Base-by-base conservation (phyloP, 2,113 vertebrate species). In the Brachyhypopomus occidentalis region DNA sequence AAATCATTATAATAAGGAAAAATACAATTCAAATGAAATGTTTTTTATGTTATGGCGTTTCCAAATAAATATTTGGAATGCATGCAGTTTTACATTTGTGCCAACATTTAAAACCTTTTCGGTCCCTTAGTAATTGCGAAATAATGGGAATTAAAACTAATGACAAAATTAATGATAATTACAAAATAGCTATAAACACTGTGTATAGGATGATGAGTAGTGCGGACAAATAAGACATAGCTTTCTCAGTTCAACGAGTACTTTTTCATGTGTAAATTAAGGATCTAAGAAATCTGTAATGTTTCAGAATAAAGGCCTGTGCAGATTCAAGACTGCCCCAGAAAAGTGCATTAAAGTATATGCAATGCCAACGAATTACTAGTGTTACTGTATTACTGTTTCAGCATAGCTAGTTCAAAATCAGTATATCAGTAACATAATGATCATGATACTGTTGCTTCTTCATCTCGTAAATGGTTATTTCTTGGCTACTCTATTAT, bases 11-110 rank as follows among this genome's bases (percentile, higher is more conserved):
- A 84, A 71, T 20, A 22, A 83, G 41, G 60, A 41, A n/a, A 69
- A 55, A 63, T 45, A 78, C 23, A 84, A 74, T 36, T 64, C 71
- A 66, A 79, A 76, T 83, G 63, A 87, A 84, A 72, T 36, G 72
- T 56, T 52, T 48, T 83, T 84, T 79, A 87, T 85, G 82, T 72
- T 67, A 73, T 82, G 38, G 76, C 20, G 63, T 80, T 81, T 67
- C 41, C 17, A 25, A 5, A 60, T 25, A 2, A 19, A 22, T 75
- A 30, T 75, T 72, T 27, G 22, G 17, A 71, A 25, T 52, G 9
- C 48, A 23, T 45, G 22, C 17, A 16, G 0, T 52, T 70, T 56
- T 63, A 25, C 2, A 36, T 55, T 70, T 52, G 19, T 67, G n/a
- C 5, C n/a, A 38, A 34, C 74, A 60, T 74, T 9, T 70, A 9